Percentiles rank a stretch among this genome's conserved stretches.
Conservation (phyloP, 2,888 invertebrate genomes). For the Eupithecia inturbata region DNA sequence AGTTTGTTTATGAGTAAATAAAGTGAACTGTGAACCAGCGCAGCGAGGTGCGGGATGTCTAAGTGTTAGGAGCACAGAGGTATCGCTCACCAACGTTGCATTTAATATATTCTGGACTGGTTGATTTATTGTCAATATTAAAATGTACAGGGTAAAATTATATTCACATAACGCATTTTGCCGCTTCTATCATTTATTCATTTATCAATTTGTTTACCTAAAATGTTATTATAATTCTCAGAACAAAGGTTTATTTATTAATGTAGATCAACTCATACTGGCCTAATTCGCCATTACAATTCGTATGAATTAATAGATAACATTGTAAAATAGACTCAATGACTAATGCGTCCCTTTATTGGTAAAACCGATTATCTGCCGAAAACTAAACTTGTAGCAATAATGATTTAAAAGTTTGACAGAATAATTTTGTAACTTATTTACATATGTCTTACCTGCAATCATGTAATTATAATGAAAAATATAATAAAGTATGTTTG, state of each 20-base stretch:
- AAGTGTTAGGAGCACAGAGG: neutral
- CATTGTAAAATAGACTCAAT: slow-evolving; percentile 23
- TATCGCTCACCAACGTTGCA: neutral
- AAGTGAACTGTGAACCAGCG: neutral
- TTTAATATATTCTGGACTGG: slow-evolving; percentile 8
- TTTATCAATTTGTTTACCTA: slow-evolving; percentile 17
- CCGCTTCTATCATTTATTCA: slow-evolving; percentile 31
- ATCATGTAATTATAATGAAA: too few relatives aligned
- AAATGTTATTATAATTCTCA: neutral
- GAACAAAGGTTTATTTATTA: neutral
- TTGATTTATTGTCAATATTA: slow-evolving; percentile 43
- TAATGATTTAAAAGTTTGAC: too few relatives aligned
- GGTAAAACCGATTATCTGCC: too few relatives aligned
- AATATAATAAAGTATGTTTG: too few relatives aligned
- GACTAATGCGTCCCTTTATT: too few relatives aligned
- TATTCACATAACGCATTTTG: slow-evolving; percentile 33
- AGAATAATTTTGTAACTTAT: too few relatives aligned
- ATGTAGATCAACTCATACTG: too few relatives aligned
- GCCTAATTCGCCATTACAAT: slow-evolving; percentile 2
- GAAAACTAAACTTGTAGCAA: too few relatives aligned
- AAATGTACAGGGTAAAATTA: slow-evolving; percentile 76
- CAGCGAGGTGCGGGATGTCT: neutral
- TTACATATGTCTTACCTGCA: too few relatives aligned
- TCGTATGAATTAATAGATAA: slow-evolving; percentile 8
- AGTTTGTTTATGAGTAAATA: neutral